These are phyloP conservation scores for Fundulus diaphanus DNA, from an alignment of 2,797 vertebrate species.

Conservation along the genomic window DNA sequence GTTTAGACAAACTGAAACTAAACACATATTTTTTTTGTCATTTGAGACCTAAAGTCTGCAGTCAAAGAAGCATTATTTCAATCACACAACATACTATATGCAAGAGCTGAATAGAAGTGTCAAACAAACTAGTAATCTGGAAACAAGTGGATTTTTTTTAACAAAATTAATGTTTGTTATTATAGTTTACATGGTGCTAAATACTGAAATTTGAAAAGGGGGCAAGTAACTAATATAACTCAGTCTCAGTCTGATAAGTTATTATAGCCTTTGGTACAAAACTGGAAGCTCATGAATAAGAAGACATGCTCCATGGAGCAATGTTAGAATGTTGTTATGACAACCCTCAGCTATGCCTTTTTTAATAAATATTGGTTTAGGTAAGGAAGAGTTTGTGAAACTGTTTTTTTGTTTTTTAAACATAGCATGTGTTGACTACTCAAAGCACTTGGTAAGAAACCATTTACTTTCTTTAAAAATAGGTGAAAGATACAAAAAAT, in stretches of 20 bases:
- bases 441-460: background rate
- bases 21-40: constrained; percentile 34
- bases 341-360: background rate
- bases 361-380: background rate
- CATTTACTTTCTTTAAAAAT: background rate
- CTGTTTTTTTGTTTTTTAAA: background rate
- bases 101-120: background rate
- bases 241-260: background rate
- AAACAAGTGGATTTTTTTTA: too few species aligned
- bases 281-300: background rate
- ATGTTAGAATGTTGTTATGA: background rate
- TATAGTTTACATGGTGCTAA: too few species aligned
- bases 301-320: background rate
- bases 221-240: background rate
- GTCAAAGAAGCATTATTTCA: too few species aligned
- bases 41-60: constrained; percentile 21
- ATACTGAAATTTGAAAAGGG: background rate
- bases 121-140: background rate
- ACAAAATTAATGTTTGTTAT: too few species aligned
- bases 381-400: background rate
- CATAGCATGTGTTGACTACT: background rate
- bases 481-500: background rate
- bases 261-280: background rate
- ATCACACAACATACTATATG: background rate
- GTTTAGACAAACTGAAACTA: constrained; percentile 43